phyloP scores from a whole-genome alignment of 2,888 invertebrate species.

The Hirtodrosophila alboralis region DNA sequence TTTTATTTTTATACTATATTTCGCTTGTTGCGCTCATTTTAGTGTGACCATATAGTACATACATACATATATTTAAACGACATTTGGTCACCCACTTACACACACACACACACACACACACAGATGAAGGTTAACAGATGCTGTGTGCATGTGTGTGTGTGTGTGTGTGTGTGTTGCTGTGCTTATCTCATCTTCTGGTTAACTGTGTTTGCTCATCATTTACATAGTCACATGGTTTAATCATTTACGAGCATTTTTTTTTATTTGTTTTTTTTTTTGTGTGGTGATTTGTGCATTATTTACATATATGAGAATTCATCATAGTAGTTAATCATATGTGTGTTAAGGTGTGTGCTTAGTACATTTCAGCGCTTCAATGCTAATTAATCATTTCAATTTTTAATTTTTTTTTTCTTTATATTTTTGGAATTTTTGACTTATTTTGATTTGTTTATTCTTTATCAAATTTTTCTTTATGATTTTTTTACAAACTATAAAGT shows the following conservation, averaged over 20 bases:
- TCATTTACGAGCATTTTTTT: constrained; percentile 22
- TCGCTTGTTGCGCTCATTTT: neutral
- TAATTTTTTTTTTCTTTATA: neutral
- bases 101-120: constrained; percentile 2
- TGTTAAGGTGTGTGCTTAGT: too few species aligned
- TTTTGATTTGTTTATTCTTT: too few species aligned
- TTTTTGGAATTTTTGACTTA: too few species aligned
- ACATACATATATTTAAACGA: neutral
- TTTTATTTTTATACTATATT: constrained; percentile 10
- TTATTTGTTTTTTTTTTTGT: too few species aligned
- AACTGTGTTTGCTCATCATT: constrained; percentile 50
- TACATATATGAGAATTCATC: too few species aligned
- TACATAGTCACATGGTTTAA: constrained; percentile 49
- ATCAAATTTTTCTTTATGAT: too few species aligned
- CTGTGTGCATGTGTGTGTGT: constrained; percentile 20
- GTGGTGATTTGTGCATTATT: constrained; percentile 30
- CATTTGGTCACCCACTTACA: constrained; percentile 19
- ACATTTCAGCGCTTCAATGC: too few species aligned
- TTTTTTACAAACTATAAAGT: too few species aligned
- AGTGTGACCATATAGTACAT: constrained; percentile 12
- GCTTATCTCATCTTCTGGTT: constrained; percentile 47
- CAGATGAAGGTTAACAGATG: too few species aligned
- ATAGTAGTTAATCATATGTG: too few species aligned
- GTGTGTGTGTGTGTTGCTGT: constrained; percentile 9
- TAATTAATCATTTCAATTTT: constrained; percentile 1